phyloP scores from a whole-genome alignment of 2,888 invertebrate genomes.

The Machimus rusticus region DNA sequence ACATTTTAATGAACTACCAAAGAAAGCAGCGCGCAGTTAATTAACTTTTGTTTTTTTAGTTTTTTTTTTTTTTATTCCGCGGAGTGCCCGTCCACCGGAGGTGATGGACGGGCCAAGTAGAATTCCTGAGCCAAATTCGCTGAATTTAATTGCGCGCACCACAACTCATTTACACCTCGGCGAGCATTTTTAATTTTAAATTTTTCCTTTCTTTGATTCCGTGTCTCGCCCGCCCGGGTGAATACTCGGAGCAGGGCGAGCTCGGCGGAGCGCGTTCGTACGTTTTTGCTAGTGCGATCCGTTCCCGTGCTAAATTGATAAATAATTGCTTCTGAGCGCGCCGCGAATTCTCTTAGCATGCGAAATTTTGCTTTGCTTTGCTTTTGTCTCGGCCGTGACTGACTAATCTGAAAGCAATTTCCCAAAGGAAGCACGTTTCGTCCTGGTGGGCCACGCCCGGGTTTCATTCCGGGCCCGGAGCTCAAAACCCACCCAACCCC shows the following conservation, averaged over 20 bases:
- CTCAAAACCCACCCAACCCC: neutral
- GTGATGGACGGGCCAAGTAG: slow-evolving; percentile 3
- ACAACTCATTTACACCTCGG: slow-evolving; percentile 38
- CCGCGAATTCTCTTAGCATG: slow-evolving; percentile 27
- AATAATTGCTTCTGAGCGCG: slow-evolving; percentile 27
- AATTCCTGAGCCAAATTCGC: slow-evolving; percentile 28
- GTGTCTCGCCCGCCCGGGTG: slow-evolving; percentile 12
- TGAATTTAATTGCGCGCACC: slow-evolving; percentile 32
- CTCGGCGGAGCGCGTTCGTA: neutral
- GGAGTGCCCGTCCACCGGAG: neutral
- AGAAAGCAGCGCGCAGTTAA: slow-evolving; percentile 32
- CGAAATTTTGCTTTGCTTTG: neutral
- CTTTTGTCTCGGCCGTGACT: slow-evolving; percentile 11
- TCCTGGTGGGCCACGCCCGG: neutral
- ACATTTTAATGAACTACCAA: slow-evolving; percentile 35
- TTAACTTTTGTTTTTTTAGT: neutral
- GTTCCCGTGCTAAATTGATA: slow-evolving; percentile 30
- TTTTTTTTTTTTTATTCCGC: neutral
- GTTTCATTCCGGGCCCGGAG: neutral
- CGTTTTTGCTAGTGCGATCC: neutral
- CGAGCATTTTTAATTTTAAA: slow-evolving; percentile 37
- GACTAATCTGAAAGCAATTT: slow-evolving; percentile 34
- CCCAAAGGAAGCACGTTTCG: slow-evolving; percentile 16
- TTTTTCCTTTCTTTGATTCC: slow-evolving; percentile 18
- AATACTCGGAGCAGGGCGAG: neutral